phyloP scores from a whole-genome alignment of 2,113 vertebrate genomes.

The Carassius carassius region DNA sequence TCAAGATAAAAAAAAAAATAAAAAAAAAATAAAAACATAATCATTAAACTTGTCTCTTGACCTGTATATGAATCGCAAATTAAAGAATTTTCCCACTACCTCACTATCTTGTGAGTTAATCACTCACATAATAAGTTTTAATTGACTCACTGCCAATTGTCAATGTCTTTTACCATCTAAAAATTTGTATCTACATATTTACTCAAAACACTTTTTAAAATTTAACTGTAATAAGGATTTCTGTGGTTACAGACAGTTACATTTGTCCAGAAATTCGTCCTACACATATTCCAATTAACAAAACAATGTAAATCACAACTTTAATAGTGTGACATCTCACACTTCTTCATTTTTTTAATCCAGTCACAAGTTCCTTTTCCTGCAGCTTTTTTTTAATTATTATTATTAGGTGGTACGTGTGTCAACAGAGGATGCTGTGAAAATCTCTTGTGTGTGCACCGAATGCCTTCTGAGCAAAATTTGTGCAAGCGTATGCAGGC shows the following conservation, averaged over 20 bases:
- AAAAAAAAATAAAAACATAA: not conserved
- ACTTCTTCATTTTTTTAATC: not conserved
- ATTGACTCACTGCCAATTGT: not conserved
- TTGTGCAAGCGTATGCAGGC: conserved; percentile 36
- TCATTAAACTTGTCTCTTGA: not conserved
- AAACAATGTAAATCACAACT: not conserved
- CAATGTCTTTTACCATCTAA: not conserved
- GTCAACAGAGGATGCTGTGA: conserved; percentile 32
- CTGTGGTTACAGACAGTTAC: not conserved
- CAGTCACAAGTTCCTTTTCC: conserved; percentile 9
- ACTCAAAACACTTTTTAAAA: not conserved
- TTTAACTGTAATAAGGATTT: not conserved
- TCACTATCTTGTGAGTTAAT: not conserved
- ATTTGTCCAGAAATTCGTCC: not conserved
- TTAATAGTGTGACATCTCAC: not conserved
- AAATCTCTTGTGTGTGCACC: conserved; percentile 27
- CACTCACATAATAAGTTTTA: not conserved
- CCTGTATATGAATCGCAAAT: not conserved
- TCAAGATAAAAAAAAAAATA: not conserved
- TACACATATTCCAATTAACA: not conserved
- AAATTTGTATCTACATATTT: not conserved
- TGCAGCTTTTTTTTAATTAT: not conserved
- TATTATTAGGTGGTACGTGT: not conserved
- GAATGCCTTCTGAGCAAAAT: conserved; percentile 34
- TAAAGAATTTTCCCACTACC: not conserved